Percentiles rank a stretch among this genome's conserved stretches.
Evolutionary conservation across 2,888 invertebrate species (phyloP).

Genomic region (Melieria crassipennis): DNA sequence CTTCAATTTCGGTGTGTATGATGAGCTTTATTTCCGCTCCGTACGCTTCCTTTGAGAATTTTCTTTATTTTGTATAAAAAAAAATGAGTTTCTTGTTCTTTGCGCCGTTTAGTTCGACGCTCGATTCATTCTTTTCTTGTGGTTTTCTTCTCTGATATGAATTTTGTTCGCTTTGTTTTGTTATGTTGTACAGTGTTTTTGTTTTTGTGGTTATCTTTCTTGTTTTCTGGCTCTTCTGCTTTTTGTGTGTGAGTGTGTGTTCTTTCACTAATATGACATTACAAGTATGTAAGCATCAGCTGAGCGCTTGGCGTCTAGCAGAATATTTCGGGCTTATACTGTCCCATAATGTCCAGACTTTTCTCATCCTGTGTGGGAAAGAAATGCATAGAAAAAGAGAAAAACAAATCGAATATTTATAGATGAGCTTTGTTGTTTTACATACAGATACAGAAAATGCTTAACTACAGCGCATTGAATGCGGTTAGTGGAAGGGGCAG

Average conservation of each 20-base stretch:
- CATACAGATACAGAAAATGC: neutral
- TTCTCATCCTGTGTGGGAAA: conserved; percentile 71
- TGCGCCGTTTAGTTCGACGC: conserved; percentile 31
- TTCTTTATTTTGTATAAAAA: conserved; percentile 25
- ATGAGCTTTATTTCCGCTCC: too few species aligned
- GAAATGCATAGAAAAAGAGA: conserved; percentile 54
- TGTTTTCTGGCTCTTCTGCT: conserved; percentile 37
- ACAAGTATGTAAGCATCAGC: conserved; percentile 43
- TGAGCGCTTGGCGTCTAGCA: conserved; percentile 68
- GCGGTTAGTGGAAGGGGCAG: neutral
- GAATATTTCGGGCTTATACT: conserved; percentile 84
- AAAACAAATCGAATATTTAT: conserved; percentile 38
- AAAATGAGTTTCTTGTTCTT: conserved; percentile 8
- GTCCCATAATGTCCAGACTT: conserved; percentile 81
- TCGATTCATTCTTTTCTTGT: conserved; percentile 34
- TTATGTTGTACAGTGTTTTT: conserved; percentile 36
- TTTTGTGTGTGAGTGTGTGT: conserved; percentile 22
- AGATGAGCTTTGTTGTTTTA: conserved; percentile 12
- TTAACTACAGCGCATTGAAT: neutral
- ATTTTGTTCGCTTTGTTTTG: conserved; percentile 21
- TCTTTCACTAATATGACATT: conserved; percentile 34
- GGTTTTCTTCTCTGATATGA: conserved; percentile 25
- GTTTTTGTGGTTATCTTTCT: conserved; percentile 32
- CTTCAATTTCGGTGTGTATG: conserved; percentile 39
- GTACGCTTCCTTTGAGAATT: too few species aligned